Base-by-base conservation (phyloP, 2,113 vertebrate species). In the Aptenodytes forsteri region DNA sequence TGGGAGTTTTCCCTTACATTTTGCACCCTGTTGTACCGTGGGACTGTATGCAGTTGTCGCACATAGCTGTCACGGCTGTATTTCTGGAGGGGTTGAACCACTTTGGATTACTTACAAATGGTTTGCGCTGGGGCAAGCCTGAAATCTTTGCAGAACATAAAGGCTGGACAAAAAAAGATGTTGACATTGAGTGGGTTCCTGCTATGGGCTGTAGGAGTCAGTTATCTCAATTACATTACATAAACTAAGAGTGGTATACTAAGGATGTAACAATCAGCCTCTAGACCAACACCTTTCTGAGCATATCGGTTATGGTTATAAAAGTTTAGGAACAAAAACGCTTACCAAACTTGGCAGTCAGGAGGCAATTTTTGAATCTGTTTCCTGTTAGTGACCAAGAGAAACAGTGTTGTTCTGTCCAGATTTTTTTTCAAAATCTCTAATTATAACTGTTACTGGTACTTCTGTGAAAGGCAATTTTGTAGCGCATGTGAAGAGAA, bases 131-230 rank as follows among this genome's bases (percentile, higher is more conserved):
- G 34, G 25, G 10, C 27, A 54, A 46, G 25, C 42, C 25, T 62
- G 44, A 55, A 72, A 71, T 47, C 18, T 30, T 30, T 38, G 19
- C 25, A 42, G 38, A 56, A 6, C 2, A 5, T 50, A 29, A 71
- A 77, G 12, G 3, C 17, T 50, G 58, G 30, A 16, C 20, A 13
- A 21, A 76, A 67, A 21, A 23, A 1, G 4, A 2, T 1, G 0
- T 40, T 44, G 19, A 9, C 3, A 1, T 12, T 14, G 32, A 49
- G 23, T 12, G 27, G 7, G 11, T 32, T 59, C 49, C 40, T 72
- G 16, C 21, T 42, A 0, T 26, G 59, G 34, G 12, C 62, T 77
- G 18, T 9, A 34, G 25, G 30, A 64, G 3, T 66, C n/a, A 2
- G 2, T 44, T 23, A 13, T 2, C 19, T 44, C 36, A 23, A 2